Evolutionary conservation across 2,888 invertebrate genomes (phyloP).

Genomic region (Bombyx huttoni): DNA sequence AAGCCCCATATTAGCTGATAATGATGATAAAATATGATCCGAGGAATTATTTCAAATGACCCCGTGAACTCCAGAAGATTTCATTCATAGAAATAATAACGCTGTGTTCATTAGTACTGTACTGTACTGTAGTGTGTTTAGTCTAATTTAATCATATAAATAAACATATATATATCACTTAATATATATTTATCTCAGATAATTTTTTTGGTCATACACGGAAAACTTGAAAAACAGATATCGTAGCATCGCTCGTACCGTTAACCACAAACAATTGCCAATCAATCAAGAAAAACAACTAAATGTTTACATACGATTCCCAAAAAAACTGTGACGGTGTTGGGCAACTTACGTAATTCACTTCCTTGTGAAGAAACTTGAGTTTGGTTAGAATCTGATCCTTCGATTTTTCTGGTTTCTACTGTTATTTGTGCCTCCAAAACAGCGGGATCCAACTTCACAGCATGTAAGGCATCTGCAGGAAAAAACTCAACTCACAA

Average conservation of each 20-base stretch:
- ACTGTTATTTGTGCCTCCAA: conserved; percentile 44
- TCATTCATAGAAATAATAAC: too few relatives aligned
- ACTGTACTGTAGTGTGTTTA: too few relatives aligned
- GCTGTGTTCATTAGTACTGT: too few relatives aligned
- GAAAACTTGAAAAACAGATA: background rate
- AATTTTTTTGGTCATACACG: too few relatives aligned
- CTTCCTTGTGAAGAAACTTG: background rate
- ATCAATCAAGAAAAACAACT: background rate
- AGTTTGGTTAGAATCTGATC: background rate
- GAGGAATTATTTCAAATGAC: too few relatives aligned
- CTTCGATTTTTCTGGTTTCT: conserved; percentile 8
- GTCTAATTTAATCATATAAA: too few relatives aligned
- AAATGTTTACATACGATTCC: background rate
- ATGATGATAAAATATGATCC: too few relatives aligned
- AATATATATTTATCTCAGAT: too few relatives aligned
- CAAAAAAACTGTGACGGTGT: background rate
- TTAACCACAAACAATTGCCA: background rate
- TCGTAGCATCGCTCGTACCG: background rate
- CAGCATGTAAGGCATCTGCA: conserved; percentile 40
- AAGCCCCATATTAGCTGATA: too few relatives aligned
- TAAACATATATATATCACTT: too few relatives aligned
- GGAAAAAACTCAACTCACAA: background rate
- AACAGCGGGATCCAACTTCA: conserved; percentile 52
- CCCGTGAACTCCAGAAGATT: too few relatives aligned
- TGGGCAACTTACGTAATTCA: background rate